phyloP scores from a whole-genome alignment of 2,797 vertebrate species.

The Notolabrus celidotus region DNA sequence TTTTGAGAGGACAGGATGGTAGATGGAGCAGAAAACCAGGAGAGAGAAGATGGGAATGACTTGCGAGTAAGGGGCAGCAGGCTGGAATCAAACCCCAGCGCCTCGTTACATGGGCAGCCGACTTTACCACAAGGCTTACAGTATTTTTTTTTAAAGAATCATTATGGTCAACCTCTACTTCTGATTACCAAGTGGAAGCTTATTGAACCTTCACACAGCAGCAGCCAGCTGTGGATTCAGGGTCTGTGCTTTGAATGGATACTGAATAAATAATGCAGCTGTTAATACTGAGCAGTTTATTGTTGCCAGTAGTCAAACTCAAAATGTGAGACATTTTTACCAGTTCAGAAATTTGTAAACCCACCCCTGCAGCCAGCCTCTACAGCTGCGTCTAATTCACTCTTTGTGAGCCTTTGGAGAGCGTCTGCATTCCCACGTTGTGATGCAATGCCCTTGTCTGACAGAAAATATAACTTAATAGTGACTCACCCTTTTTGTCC shows the following conservation, averaged over 20 bases:
- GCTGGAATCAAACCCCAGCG: no score
- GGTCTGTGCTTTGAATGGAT: not conserved
- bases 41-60: no score
- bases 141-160: no score
- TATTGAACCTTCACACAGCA: no score
- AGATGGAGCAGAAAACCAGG: no score
- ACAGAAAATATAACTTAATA: conserved; percentile 49
- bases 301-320: not conserved
- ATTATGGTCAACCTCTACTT: no score
- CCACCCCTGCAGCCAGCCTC: conserved; percentile 12
- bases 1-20: no score
- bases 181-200: no score
- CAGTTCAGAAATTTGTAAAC: not conserved
- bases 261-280: not conserved
- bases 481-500: conserved; percentile 12
- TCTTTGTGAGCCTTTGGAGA: conserved; percentile 19
- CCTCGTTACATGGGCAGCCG: no score
- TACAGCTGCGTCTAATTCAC: conserved; percentile 53
- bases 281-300: conserved; percentile 1
- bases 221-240: no score
- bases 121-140: no score
- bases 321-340: not conserved
- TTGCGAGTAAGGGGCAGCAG: no score
- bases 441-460: conserved; percentile 41
- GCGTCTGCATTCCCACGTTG: conserved; percentile 22